Base-by-base conservation (phyloP, 1,140 invertebrate species). In the Onthophagus taurus region DNA sequence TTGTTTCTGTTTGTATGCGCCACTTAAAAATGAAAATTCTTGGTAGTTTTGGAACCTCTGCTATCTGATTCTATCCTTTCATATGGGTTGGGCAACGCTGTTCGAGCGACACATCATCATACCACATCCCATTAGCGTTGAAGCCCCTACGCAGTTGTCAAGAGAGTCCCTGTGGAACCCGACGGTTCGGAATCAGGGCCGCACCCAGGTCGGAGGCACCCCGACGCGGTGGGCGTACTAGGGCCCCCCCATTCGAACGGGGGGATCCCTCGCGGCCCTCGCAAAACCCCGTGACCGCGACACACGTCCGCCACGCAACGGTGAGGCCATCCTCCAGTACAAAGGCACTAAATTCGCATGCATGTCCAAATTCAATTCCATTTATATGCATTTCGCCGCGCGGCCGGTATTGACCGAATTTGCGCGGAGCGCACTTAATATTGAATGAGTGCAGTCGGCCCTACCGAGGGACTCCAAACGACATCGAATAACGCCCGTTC, bases 71-170 rank as follows among this genome's bases (percentile, higher is more conserved):
- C n/a, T n/a, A n/a, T n/a, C n/a, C n/a, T n/a, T n/a, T n/a, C n/a
- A n/a, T n/a, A n/a, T n/a, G n/a, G n/a, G n/a, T n/a, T n/a, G n/a
- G n/a, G n/a, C n/a, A n/a, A n/a, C n/a, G n/a, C n/a, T n/a, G n/a
- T n/a, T n/a, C n/a, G n/a, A n/a, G n/a, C n/a, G n/a, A n/a, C n/a
- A n/a, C n/a, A n/a, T n/a, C n/a, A n/a, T n/a, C n/a, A n/a, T n/a
- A n/a, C n/a, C n/a, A n/a, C n/a, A 6, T 7, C 23, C n/a, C 67
- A 67, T 65, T 67, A 26, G 23, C n/a, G n/a, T 26, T 26, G 59
- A 65, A 63, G 67, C 67, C 68, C 66, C 64, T n/a, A 65, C 65
- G 68, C 68, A 68, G 68, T 69, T 67, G 66, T 64, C 65, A 69
- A 67, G 66, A 62, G 65, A 66, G 66, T 61, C 64, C 63, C 60